Percentiles rank a stretch among this genome's conserved stretches.
phyloP scores from a whole-genome alignment of 2,113 vertebrate genomes.

The Tetraodon nigroviridis region DNA sequence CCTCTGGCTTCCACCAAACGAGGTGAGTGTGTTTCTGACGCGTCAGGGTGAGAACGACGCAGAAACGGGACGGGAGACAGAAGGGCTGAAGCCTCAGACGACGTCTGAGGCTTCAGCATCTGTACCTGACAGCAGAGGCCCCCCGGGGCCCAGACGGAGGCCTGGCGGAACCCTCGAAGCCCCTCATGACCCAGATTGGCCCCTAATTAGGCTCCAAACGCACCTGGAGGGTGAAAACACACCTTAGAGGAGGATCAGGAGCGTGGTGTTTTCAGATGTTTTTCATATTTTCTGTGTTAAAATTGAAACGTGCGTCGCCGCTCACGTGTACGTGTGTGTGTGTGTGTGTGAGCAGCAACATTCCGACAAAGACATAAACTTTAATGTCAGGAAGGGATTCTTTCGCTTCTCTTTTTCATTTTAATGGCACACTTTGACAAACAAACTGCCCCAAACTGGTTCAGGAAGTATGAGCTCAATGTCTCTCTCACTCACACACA shows the following conservation, averaged over 20 bases:
- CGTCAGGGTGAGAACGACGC: conserved; percentile 8
- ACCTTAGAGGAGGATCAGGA: conserved; percentile 41
- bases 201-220: conserved; percentile 30
- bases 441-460: not conserved
- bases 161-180: no score
- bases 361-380: no score
- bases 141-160: no score
- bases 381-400: no score
- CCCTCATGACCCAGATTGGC: conserved; percentile 34
- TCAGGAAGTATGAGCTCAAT: no score
- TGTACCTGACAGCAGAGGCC: no score
- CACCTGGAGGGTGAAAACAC: conserved; percentile 19
- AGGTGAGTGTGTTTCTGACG: conserved; percentile 3
- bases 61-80: conserved; percentile 5
- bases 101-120: not conserved
- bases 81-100: not conserved
- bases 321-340: no score
- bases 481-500: not conserved
- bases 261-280: no score
- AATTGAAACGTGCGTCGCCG: no score
- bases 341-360: no score
- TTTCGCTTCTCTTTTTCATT: no score
- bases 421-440: not conserved
- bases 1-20: not conserved
- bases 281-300: no score